Evolutionary conservation across 1,140 invertebrate species (phyloP), one percentile per base, ranked within the genome.

Genomic region (Drosophila pallidifrons): DNA sequence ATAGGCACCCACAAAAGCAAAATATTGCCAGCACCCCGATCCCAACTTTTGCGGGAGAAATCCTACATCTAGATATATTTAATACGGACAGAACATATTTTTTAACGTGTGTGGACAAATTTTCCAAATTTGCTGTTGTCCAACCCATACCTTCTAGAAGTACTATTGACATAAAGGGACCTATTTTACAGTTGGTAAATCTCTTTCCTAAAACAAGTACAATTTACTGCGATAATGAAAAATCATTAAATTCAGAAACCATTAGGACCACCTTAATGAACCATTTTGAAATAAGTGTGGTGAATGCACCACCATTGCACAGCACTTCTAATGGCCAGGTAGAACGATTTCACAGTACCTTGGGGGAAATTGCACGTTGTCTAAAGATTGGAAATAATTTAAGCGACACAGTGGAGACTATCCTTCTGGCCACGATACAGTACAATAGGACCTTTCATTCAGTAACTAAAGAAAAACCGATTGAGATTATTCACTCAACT

Each of bases 91-190:
- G 68, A 45, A 69, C 65, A 52, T 20, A 55, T 10, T 79, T n/a
- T 72, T 77, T 72, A 10, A 77, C 60, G 2, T 77, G 28, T 35
- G 38, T 76, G 1, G 67, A 79, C 15, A 57, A 75, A 59, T 52
- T 78, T 52, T 79, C 25, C 1, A 80, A 78, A 55, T 67, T 70
- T 5, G 43, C 66, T 7, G 61, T 77, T 43, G 54, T 77, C 0
- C 72, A 70, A 28, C 65, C 72, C 11, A 58, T 72, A 45, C 15
- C 46, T 20, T 77, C 58, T 5, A 61, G 77, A 13, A 54, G 63
- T 13, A 73, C 65, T 58, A 15, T 55, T n/a, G 55, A 69, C 8
- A 59, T 70, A 38, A 13, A 63, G 25, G 16, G 49, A 7, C 59
- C 49, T 5, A 55, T 79, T 6, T 6, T 76, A 8, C 55, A 72